Evolutionary conservation across 2,888 invertebrate species (phyloP), one percentile per base, ranked within the genome.

Genomic region (Lordiphosa fenestrarum): DNA sequence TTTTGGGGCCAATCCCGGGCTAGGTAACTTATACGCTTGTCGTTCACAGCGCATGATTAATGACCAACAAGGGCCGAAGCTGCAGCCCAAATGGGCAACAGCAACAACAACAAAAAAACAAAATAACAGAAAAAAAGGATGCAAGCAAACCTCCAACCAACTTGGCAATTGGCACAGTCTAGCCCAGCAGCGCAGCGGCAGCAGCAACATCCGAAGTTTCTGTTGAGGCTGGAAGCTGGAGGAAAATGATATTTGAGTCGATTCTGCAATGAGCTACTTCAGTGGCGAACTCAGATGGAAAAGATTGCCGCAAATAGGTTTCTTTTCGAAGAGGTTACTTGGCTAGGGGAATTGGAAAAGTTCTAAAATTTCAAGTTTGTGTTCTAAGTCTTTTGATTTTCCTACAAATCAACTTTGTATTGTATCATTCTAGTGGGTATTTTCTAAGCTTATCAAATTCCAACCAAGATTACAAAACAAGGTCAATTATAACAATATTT

Each of bases 11-110:
- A 84, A 71, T 80, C 66, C 44, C 15, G 30, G 67, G 69, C 78
- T 82, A 82, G 77, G 77, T 84, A 74, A 76, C 81, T 82, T 80
- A 84, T 85, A 73, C 85, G 76, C 76, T 73, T 73, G 86, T 76
- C 85, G 76, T 73, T 76, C 73, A 76, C 75, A 82, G 75, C 71
- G 75, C 86, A 87, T 87, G 88, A 87, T 87, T 87, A 88, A 87
- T 87, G 87, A 83, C 82, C 84, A 82, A 76, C 84, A 86, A 88
- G 87, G 87, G 87, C 87, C 83, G 75, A 64, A 71, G 84, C 44
- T 61, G 71, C 74, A 66, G 58, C 71, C 74, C 82, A 72, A 67
- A 67, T 71, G 66, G 67, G 53, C 44, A 59, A 53, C 50, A 40
- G 15, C 15, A 15, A 15, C 15, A 15, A 15, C 15, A 15, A 15